Evolutionary conservation across 2,888 invertebrate species (phyloP), one percentile per base, ranked within the genome.

Genomic region (Sepiola atlantica): DNA sequence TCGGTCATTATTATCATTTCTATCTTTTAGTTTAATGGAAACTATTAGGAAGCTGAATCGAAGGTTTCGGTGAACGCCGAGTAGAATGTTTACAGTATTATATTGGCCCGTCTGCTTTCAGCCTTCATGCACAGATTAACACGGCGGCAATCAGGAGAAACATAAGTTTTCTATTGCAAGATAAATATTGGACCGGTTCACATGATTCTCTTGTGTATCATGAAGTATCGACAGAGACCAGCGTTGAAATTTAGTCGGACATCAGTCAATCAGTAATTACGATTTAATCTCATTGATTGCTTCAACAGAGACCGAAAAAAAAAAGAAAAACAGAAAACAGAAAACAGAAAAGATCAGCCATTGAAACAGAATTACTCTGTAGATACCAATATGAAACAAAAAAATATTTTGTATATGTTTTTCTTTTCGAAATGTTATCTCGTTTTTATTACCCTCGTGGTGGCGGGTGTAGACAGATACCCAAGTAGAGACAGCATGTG

Each of bases 201-300:
- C 21, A 24, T 61, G 24, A 61, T 61, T 61, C 61, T 77, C n/a
- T 77, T 77, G 8, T 77, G n/a, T n/a, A 77, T 14, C 16, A 77
- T n/a, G 3, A 16, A 77, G 77, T n/a, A 77, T n/a, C 16, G 3
- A 32, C 77, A 77, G 77, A 77, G 77, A n/a, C 77, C n/a, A 32
- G n/a, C n/a, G 77, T 77, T 77, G 77, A 77, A 77, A 77, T 77
- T 77, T 77, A 77, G 12, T 77, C 77, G n/a, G 77, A 77, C 77
- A 77, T n/a, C n/a, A 77, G 77, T 77, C n/a, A 32, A 77, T 77
- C 77, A 77, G 77, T 77, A 77, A 77, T 77, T 77, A 77, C n/a
- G n/a, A 77, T 77, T 77, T 77, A 77, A 77, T 77, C 77, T 77
- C 77, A 77, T 77, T n/a, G 77, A 77, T 77, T 77, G 77, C n/a